Evolutionary conservation across 1,140 invertebrate species (phyloP).

Genomic region (Popillia japonica): DNA sequence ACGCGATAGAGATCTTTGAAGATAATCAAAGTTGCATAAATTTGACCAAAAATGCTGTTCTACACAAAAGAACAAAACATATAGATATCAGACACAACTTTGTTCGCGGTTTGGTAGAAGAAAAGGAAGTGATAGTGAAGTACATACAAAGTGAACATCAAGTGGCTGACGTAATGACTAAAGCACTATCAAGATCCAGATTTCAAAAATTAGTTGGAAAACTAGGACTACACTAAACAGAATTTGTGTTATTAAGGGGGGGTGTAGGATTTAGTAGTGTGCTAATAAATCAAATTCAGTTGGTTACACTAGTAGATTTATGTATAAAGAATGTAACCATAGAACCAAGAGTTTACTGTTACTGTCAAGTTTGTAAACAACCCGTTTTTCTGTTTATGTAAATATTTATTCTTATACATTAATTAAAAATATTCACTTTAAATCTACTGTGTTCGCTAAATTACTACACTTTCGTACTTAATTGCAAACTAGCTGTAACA

Average conservation of each 20-base stretch:
- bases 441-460: too few relatives aligned
- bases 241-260: neutral
- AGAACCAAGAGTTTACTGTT: too few relatives aligned
- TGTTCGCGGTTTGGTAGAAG: conserved; percentile 13
- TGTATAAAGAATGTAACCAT: too few relatives aligned
- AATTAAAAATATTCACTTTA: too few relatives aligned
- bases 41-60: conserved; percentile 2
- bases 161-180: neutral
- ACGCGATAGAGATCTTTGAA: too few relatives aligned
- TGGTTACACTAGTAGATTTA: too few relatives aligned
- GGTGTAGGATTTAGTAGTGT: neutral
- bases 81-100: conserved; percentile 15
- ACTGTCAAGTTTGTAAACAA: too few relatives aligned
- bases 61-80: conserved; percentile 7
- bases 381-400: too few relatives aligned
- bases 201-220: neutral
- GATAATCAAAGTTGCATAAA: neutral
- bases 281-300: too few relatives aligned
- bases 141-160: neutral
- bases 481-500: too few relatives aligned
- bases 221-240: neutral
- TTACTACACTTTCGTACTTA: too few relatives aligned
- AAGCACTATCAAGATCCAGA: neutral
- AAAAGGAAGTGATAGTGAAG: neutral
- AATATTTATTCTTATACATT: too few relatives aligned